Conservation (phyloP, 2,888 invertebrate species). For the Mythimna vitellina region DNA sequence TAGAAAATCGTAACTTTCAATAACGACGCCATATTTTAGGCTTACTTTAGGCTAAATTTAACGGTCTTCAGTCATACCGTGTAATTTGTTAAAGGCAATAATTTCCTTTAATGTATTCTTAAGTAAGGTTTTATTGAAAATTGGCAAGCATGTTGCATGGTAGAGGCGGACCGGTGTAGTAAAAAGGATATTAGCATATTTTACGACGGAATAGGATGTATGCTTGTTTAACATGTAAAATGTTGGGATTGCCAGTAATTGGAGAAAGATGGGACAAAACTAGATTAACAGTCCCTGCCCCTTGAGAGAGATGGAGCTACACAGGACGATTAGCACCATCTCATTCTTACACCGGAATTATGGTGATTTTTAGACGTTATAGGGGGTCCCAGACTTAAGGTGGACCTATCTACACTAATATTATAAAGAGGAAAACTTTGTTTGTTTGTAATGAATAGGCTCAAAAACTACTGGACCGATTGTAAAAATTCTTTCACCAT, state of each 20-base stretch:
- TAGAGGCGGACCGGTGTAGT: constrained; percentile 9
- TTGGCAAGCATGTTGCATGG: constrained; percentile 27
- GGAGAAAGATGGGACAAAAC: not conserved
- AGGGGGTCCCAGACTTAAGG: too few species aligned
- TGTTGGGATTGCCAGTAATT: not conserved
- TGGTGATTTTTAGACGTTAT: too few species aligned
- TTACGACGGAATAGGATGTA: constrained; percentile 26
- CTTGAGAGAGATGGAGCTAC: not conserved
- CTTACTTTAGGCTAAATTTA: constrained; percentile 25
- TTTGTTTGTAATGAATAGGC: too few species aligned
- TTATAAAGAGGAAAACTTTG: too few species aligned
- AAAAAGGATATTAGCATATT: constrained; percentile 39
- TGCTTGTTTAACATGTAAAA: constrained; percentile 12
- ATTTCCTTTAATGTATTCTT: constrained; percentile 57
- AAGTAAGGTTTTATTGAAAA: constrained; percentile 55
- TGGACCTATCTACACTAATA: too few species aligned
- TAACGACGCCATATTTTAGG: constrained; percentile 28
- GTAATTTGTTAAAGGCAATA: constrained; percentile 42
- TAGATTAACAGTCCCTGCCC: not conserved
- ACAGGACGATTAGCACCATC: too few species aligned
- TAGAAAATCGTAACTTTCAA: constrained; percentile 33
- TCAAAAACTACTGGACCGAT: too few species aligned
- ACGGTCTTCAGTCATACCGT: constrained; percentile 26
- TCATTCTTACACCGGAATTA: too few species aligned
- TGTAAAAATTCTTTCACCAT: too few species aligned